Conservation (phyloP, 2,888 invertebrate species). For the Tanypteryx hageni region DNA sequence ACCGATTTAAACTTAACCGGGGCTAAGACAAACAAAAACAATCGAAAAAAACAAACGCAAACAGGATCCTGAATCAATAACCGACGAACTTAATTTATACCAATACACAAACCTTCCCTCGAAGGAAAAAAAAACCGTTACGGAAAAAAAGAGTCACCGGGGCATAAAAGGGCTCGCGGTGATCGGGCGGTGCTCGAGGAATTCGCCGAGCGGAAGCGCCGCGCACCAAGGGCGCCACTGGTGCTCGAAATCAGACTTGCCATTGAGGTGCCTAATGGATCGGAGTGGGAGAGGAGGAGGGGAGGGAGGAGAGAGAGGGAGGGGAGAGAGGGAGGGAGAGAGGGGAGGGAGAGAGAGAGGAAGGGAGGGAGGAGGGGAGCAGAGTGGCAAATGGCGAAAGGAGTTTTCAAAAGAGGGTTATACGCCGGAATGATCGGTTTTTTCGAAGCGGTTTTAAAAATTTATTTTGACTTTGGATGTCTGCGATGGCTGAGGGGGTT, state of each 20-base stretch:
- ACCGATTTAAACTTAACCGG: conserved; percentile 44
- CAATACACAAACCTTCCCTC: neutral
- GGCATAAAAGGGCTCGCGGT: neutral
- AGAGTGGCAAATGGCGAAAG: conserved; percentile 70
- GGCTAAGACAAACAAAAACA: conserved; percentile 44
- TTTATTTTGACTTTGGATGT: conserved; percentile 73
- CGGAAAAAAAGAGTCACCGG: neutral
- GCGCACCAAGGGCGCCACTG: conserved; percentile 12
- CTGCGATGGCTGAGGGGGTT: conserved; percentile 70
- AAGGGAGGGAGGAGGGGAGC: conserved; percentile 66
- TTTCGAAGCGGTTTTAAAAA: conserved; percentile 73
- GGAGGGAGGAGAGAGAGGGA: conserved; percentile 65
- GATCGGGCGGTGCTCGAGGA: conserved; percentile 30
- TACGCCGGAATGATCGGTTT: conserved; percentile 73
- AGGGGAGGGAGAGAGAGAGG: conserved; percentile 70
- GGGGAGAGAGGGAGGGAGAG: conserved; percentile 68
- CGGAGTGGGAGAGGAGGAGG: conserved; percentile 65
- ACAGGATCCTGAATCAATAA: conserved; percentile 62
- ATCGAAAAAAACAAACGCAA: conserved; percentile 52
- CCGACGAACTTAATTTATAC: conserved; percentile 29
- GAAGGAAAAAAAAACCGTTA: conserved; percentile 32
- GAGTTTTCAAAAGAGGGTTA: conserved; percentile 74
- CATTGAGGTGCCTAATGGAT: conserved; percentile 63
- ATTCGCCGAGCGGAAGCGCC: conserved; percentile 40
- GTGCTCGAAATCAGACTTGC: conserved; percentile 47